Percentiles rank a stretch among this genome's conserved stretches.
phyloP scores from a whole-genome alignment of 2,113 vertebrate genomes.

The Noctilio leporinus region DNA sequence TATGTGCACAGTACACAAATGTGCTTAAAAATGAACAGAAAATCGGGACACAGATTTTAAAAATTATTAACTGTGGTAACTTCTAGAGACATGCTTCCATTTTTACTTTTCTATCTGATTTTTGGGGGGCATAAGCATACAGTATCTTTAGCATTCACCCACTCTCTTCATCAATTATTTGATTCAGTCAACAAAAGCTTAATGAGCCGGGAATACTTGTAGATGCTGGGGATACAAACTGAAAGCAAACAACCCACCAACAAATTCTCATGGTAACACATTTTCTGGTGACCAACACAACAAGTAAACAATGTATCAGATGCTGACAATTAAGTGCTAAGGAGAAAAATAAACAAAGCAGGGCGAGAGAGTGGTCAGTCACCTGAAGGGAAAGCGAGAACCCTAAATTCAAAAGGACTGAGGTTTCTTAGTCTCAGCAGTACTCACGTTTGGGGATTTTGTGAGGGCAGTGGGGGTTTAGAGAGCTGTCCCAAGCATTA shows the following conservation, averaged over 20 bases:
- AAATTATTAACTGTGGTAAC: background rate
- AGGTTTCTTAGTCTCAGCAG: background rate
- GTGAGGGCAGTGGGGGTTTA: background rate
- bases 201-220: background rate
- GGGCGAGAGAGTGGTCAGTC: background rate
- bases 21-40: background rate
- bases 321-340: background rate
- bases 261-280: background rate
- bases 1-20: background rate
- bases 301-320: background rate
- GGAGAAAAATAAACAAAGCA: background rate
- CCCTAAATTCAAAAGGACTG: background rate
- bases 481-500: background rate
- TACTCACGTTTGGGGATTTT: background rate
- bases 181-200: background rate
- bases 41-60: background rate
- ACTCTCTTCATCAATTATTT: background rate
- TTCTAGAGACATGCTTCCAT: background rate
- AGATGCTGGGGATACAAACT: background rate
- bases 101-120: background rate
- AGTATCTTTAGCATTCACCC: background rate
- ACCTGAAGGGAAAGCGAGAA: too few species aligned
- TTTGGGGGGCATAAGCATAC: background rate
- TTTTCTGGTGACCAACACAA: background rate
- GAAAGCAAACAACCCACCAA: background rate